Conservation (phyloP, 2,888 invertebrate genomes). For the Pseudococcus longispinus region DNA sequence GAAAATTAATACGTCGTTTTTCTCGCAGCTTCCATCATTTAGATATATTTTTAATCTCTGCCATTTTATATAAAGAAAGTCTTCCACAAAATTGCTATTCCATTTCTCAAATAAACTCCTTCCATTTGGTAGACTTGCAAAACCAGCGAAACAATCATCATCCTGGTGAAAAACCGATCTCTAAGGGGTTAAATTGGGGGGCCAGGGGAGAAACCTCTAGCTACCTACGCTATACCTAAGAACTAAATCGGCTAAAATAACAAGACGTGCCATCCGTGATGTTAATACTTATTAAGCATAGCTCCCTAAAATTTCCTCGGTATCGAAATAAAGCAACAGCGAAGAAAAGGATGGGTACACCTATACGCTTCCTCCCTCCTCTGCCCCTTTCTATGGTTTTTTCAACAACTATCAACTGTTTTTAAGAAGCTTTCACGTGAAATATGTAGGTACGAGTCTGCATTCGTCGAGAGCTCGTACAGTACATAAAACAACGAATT, state of each 20-base stretch:
- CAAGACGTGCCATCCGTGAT: slow-evolving; percentile 40
- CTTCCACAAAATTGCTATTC: not conserved
- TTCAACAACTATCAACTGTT: not conserved
- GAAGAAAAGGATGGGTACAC: not conserved
- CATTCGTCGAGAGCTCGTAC: not conserved
- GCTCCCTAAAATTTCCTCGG: not conserved
- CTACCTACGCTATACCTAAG: not conserved
- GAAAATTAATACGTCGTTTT: not conserved
- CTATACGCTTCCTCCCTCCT: not conserved
- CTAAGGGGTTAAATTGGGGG: not conserved
- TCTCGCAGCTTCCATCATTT: not conserved
- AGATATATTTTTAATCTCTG: not conserved
- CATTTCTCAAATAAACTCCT: not conserved
- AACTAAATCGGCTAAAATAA: not conserved
- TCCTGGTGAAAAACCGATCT: not conserved
- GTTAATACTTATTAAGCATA: slow-evolving; percentile 17
- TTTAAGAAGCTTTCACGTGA: slow-evolving; percentile 26
- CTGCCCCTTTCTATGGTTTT: not conserved
- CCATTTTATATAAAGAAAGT: not conserved
- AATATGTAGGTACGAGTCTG: not conserved
- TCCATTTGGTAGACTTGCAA: not conserved
- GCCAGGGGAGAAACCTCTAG: too few species aligned
- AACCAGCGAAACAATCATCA: not conserved
- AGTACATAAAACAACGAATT: not conserved
- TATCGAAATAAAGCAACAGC: not conserved